Evolutionary conservation across 1,140 invertebrate genomes (phyloP).

Genomic region (Rhyzopertha dominica): DNA sequence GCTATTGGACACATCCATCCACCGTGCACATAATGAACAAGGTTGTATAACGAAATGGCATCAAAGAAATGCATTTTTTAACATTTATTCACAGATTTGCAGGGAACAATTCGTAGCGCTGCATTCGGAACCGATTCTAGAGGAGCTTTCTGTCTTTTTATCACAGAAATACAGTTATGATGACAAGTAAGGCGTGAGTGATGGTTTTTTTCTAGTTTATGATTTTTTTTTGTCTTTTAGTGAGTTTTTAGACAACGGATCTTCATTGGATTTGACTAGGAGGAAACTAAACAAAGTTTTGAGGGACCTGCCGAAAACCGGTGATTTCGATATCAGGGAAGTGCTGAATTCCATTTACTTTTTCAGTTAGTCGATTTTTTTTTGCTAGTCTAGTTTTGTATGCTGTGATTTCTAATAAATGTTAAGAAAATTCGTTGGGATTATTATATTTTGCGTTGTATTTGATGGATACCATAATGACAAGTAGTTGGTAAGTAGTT

Average conservation of each 20-base stretch:
- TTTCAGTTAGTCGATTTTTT: too few species aligned
- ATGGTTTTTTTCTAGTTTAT: slow-evolving; percentile 8
- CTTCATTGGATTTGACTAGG: slow-evolving; percentile 51
- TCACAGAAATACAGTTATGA: slow-evolving; percentile 59
- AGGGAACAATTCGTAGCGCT: slow-evolving; percentile 93
- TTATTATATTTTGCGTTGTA: too few species aligned
- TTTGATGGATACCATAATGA: too few species aligned
- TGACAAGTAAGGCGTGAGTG: slow-evolving; percentile 50
- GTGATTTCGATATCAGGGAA: slow-evolving; percentile 67
- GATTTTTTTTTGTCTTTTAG: slow-evolving; percentile 43
- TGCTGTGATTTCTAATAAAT: too few species aligned
- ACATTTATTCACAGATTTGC: slow-evolving; percentile 65
- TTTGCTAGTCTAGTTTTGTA: too few species aligned
- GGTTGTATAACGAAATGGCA: slow-evolving; percentile 48
- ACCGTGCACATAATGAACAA: slow-evolving; percentile 86
- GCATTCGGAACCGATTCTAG: slow-evolving; percentile 88
- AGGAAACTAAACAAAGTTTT: slow-evolving; percentile 59
- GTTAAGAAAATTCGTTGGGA: too few species aligned
- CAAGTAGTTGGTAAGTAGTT: too few species aligned
- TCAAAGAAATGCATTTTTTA: slow-evolving; percentile 5
- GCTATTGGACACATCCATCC: slow-evolving; percentile 96
- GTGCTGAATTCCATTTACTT: slow-evolving; percentile 78
- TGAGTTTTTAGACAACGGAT: slow-evolving; percentile 50
- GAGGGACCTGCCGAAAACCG: slow-evolving; percentile 61
- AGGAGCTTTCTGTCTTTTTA: slow-evolving; percentile 79